Evolutionary conservation across 2,888 invertebrate genomes (phyloP), one percentile per base, ranked within the genome.

Genomic region (Caenorhabditis drosophilae): DNA sequence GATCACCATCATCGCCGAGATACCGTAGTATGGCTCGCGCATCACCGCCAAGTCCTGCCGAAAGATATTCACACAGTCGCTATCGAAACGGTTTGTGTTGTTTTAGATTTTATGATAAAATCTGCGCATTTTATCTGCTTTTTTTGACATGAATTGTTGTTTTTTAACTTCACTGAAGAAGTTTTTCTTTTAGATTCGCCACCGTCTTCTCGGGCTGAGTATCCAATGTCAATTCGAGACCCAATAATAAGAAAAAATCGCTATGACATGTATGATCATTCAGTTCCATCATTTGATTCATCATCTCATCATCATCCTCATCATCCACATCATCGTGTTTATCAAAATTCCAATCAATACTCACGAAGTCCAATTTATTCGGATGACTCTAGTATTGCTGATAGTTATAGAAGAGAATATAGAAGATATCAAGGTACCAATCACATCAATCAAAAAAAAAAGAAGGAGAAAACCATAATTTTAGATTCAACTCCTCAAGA

Each of bases 1-100:
- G 74, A 42, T 77, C 78, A n/a, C 72, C 75, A 23, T 77, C 76
- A 22, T 69, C 77, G 9, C 67, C 73, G 12, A 48, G 71, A 26
- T 74, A 73, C 56, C 61, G 74, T 36, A 70, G 66, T 46, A 70
- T 69, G 52, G 58, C 59, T n/a, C 53, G 66, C 16, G 63, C 61
- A 11, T 61, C 60, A 20, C 73, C 73, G n/a, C 72, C 72, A n/a
- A 67, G 67, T 47, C 75, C 75, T 25, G 67, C 72, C 11, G 71
- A 71, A 23, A 50, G 71, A 52, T 68, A 70, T 23, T 53, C 58
- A 25, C 59, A 64, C 26, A 58, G 57, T 4, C 54, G 70, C 47
- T 75, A 72, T 55, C 69, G 74, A 36, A 72, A 58, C 26, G 73
- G 73, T 74, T 46, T 49, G 64, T 25, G 34, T 25, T 23, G 12